Base-by-base conservation (phyloP, 2,113 vertebrate genomes). In the Muscicapa adusta region DNA sequence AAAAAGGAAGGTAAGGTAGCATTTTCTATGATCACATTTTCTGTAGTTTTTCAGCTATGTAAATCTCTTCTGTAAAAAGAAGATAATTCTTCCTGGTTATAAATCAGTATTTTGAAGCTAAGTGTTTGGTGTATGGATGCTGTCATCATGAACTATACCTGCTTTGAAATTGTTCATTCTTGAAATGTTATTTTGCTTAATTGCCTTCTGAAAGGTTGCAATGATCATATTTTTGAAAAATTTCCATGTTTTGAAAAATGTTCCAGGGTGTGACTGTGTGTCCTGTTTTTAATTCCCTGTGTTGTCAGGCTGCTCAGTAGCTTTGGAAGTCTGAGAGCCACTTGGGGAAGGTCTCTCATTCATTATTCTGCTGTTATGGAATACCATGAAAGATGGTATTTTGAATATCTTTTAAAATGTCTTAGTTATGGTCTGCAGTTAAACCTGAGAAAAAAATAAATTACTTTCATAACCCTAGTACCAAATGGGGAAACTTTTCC, bases 1-100 rank as follows among this genome's bases (percentile, higher is more conserved):
- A 99, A 99, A 96, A 99, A 98, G 51, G 99, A 99, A 99, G 99
- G 99, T 99, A 97, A 98, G 97, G 19, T 6, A 28, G 4, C 14
- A 3, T 51, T 88, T 91, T 43, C 31, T 60, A 1, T 43, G 58
- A 18, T 10, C 2, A 12, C 2, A 2, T 42, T 51, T 93, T 40
- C 40, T 7, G 3, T 82, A 25, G 12, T 67, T 79, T 47, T 76
- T 79, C 36, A 74, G 28, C 36, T 65, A 3, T 40, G 26, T 48
- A 43, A 76, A 75, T 58, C 10, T 71, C 0, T 43, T 77, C 34
- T 65, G 13, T 66, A 26, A 58, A 28, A 85, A 15, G 33, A 79
- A 79, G 53, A 14, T 85, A 1, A 8, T 65, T 89, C 5, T 62
- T 85, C 67, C 18, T 33, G 22, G 6, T 65, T 88, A 5, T 58